Base-by-base conservation (phyloP, 2,888 invertebrate genomes). In the Arrhopalites spinosus region DNA sequence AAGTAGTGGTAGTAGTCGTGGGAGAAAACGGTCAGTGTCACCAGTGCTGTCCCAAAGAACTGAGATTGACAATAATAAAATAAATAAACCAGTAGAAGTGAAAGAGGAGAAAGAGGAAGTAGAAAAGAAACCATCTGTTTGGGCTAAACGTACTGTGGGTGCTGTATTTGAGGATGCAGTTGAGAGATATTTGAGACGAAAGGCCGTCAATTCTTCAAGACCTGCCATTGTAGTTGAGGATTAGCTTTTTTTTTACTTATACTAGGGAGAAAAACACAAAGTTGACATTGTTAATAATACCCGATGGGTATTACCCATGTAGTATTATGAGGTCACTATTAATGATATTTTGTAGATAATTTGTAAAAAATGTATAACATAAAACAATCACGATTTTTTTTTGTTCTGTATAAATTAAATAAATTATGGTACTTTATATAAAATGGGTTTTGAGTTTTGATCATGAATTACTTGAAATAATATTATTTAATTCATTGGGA, bases 71-170 rank as follows among this genome's bases (percentile, higher is more conserved):
- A 59, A 43, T 27, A 29, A 8, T 43, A 53, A 30, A 73, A 25
- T 25, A 45, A 23, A 7, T 13, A 17, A 30, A 30, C 1, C 56
- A 76, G 53, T 59, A 64, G n/a, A 25, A 64, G 29, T 50, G 56
- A 68, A 78, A 63, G 30, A 72, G 36, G 50, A 23, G 15, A 59
- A 43, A 68, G 50, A 27, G 13, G 61, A 29, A 53, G 20, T 77
- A 36, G 73, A 56, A 45, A 78, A 74, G 20, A 86, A 87, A 83
- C 87, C 87, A 87, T 86, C 89, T 77, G 90, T 91, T 84, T 94
- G 94, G 93, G 90, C 91, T 83, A 95, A 95, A 84, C 88, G 94
- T 82, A 95, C 94, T 36, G 90, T 94, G 20, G 95, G 93, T 8
- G 89, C 88, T 69, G 88, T 90, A 1, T 93, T 91, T 85, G 91